Conservation (phyloP, 23 tunicate genomes). For the Clavelina lepadiformis region DNA sequence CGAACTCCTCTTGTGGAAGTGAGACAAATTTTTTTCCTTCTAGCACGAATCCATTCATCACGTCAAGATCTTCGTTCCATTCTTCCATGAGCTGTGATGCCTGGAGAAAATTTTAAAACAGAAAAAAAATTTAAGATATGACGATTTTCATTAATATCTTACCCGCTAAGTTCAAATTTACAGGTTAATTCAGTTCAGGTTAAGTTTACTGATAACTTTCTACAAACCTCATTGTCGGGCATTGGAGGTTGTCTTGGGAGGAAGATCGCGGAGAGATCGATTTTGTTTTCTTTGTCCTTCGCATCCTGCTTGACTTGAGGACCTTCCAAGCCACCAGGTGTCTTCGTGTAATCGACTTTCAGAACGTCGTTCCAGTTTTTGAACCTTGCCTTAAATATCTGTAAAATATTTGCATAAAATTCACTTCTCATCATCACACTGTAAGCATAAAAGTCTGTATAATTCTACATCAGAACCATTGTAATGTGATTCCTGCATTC, state of each 20-base stretch:
- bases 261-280: slow-evolving; percentile 93
- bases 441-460: too few species aligned
- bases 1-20: slow-evolving; percentile 92
- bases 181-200: neutral
- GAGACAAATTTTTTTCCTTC: slow-evolving; percentile 88
- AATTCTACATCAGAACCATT: too few species aligned
- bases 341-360: slow-evolving; percentile 90
- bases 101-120: slow-evolving; percentile 20
- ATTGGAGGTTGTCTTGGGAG: slow-evolving; percentile 87
- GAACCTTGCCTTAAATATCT: slow-evolving; percentile 82
- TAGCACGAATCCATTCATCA: slow-evolving; percentile 95
- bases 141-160: neutral
- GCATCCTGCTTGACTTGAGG: slow-evolving; percentile 41
- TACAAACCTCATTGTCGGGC: slow-evolving; percentile 57
- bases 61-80: slow-evolving; percentile 97
- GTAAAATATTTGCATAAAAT: too few species aligned
- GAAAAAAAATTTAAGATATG: neutral
- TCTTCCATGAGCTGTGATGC: slow-evolving; percentile 81
- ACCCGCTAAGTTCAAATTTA: neutral
- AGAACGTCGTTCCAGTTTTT: slow-evolving; percentile 96
- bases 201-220: neutral
- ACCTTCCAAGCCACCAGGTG: slow-evolving; percentile 23
- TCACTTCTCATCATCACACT: too few species aligned
- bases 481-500: too few species aligned
- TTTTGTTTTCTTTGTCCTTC: slow-evolving; percentile 43